phyloP scores from a whole-genome alignment of 2,888 invertebrate species.

The Cantharis nigra region DNA sequence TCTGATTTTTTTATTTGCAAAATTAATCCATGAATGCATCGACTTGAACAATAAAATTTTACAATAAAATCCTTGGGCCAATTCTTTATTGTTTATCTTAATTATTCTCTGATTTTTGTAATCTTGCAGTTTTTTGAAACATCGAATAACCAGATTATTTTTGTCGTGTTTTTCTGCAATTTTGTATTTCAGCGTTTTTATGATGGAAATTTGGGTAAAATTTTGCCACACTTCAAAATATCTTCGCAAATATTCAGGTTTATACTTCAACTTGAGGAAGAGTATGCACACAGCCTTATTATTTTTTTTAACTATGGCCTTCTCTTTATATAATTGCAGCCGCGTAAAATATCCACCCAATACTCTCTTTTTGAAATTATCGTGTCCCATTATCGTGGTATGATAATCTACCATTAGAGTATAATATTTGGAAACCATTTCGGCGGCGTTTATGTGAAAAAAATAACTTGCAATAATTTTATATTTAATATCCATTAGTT shows the following conservation, averaged over 20 bases:
- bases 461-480: neutral
- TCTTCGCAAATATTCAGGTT: neutral
- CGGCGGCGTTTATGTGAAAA: neutral
- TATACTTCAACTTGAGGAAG: neutral
- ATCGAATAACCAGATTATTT: neutral
- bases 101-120: neutral
- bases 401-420: neutral
- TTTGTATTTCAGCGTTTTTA: neutral
- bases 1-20: neutral
- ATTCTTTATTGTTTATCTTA: neutral
- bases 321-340: neutral
- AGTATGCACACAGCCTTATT: neutral
- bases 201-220: neutral
- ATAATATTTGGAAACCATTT: neutral
- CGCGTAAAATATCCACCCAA: neutral
- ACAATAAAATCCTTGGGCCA: neutral
- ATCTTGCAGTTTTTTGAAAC: neutral
- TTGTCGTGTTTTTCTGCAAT: neutral
- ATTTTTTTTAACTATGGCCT: neutral
- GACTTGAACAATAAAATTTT: neutral
- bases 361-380: neutral
- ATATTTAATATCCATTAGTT: neutral
- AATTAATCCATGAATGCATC: neutral
- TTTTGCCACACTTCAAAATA: neutral
- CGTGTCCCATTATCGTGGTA: neutral